phyloP scores from a whole-genome alignment of 2,888 invertebrate species.

The Melipona bicolor region DNA sequence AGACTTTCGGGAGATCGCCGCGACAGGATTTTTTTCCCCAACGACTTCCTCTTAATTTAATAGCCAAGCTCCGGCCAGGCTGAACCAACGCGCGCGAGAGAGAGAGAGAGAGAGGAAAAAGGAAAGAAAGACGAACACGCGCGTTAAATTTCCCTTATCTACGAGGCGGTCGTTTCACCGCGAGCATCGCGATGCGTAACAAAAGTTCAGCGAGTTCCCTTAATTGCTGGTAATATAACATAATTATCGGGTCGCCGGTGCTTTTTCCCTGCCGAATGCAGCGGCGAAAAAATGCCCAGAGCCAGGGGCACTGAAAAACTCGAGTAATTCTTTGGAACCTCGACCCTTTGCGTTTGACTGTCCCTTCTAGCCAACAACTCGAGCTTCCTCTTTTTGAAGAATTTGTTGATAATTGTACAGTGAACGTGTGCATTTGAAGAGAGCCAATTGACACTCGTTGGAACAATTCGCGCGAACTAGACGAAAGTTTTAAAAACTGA shows the following conservation, averaged over 20 bases:
- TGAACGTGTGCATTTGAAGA: no score
- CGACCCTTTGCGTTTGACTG: no score
- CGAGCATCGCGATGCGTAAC: slow-evolving; percentile 41
- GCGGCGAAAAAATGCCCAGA: slow-evolving; percentile 26
- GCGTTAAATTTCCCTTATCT: slow-evolving; percentile 49
- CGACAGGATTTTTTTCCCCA: slow-evolving; percentile 11
- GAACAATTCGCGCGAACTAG: no score
- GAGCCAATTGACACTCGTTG: no score
- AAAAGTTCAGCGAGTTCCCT: slow-evolving; percentile 44
- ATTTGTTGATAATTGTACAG: no score
- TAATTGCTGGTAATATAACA: slow-evolving; percentile 53
- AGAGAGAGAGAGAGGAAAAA: not conserved
- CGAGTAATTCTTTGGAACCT: no score
- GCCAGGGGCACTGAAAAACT: not conserved
- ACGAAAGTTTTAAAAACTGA: no score
- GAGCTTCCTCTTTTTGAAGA: no score
- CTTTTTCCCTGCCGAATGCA: slow-evolving; percentile 27
- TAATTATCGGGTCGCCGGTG: slow-evolving; percentile 51
- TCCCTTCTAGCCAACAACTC: no score
- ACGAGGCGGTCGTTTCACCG: slow-evolving; percentile 35
- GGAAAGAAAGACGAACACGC: not conserved
- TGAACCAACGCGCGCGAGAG: no score
- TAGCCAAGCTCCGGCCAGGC: slow-evolving; percentile 4
- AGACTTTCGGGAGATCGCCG: slow-evolving; percentile 24
- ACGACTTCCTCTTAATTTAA: slow-evolving; percentile 39